Evolutionary conservation across 2,113 vertebrate species (phyloP), one percentile per base, ranked within the genome.

Genomic region (Ptyas mucosa): DNA sequence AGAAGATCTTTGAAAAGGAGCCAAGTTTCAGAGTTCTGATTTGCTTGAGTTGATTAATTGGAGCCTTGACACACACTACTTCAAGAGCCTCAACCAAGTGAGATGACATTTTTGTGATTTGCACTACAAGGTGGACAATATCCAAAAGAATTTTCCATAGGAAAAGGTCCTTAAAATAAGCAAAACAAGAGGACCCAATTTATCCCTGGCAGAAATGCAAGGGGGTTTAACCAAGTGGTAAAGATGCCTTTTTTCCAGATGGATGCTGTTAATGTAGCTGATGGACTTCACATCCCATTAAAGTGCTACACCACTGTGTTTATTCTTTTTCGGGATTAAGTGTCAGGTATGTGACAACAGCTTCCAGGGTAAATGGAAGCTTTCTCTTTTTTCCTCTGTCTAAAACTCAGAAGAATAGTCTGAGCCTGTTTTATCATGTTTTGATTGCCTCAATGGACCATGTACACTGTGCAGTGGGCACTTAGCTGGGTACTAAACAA

Each of bases 401-500:
- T 20, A 29, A 86, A 69, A 43, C 6, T 34, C 43, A 29, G 49
- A 57, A 7, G n/a, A 34, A 46, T 15, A 75, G 51, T 18, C 51
- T 0, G 24, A 69, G 9, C 51, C 81, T n/a, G 15, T 55, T 58
- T 11, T 46, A 10, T 55, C 12, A 69, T 24, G 24, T 88, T 89
- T 91, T 49, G 54, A 55, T 57, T 57, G 39, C 53, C 86, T 58
- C 61, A 52, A 85, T 39, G 3, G 43, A 86, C 46, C 64, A 26
- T 49, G 39, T 15, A 75, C 53, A 10, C 24, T 5, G 24, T 54
- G 21, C 23, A 6, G 24, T n/a, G 0, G 2, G n/a, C 6, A 0
- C 92, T 91, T 3, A 14, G 89, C n/a, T 0, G 86, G 88, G 0
- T 1, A 64, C 91, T 95, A 2, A 93, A 58, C 85, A 92, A 92